Evolutionary conservation across 2,113 vertebrate genomes (phyloP), one percentile per base, ranked within the genome.

Genomic region (Pelobates fuscus): DNA sequence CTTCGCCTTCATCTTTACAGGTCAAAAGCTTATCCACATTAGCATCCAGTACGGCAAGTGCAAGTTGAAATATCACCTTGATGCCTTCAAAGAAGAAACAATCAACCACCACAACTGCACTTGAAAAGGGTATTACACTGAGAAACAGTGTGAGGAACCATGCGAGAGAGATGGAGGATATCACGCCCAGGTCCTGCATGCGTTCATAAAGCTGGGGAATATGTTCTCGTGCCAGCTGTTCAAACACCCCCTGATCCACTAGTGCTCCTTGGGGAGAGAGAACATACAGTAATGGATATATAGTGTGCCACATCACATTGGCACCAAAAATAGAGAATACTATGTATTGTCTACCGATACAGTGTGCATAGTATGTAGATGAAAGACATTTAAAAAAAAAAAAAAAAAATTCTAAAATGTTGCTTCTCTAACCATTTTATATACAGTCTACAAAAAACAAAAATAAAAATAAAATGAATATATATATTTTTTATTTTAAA

Each of bases 51-150:
- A 99, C 97, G 0, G 96, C 94, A 0, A 99, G 92, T 0, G 97
- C 97, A 81, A 99, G 84, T 80, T 99, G 97, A 86, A 99, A 99
- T 85, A 99, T 99, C 84, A 99, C 95, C 82, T 98, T 98, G 86
- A 99, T 97, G 88, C 97, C 97, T 86, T 99, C 97, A 74, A 94
- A 98, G 91, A 99, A 98, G 92, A 99, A 99, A 89, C 97, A 99
- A 87, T 98, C 97, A 55, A 99, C 96, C 49, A 99, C 96, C 74
- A 98, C 96, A 70, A 99, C 97, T 0, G 97, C 97, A 2, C 97
- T 98, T 85, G 97, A 96, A 62, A 99, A 99, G 0, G 97, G 97
- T 96, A 98, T 97, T 80, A 98, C 97, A 0, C 95, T 98, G 81
- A 99, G 95, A 79, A 99, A 99, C 15, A 99, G 92, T 0, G 97